Conservation (phyloP, 2,113 vertebrate genomes). For the Falco punctatus region DNA sequence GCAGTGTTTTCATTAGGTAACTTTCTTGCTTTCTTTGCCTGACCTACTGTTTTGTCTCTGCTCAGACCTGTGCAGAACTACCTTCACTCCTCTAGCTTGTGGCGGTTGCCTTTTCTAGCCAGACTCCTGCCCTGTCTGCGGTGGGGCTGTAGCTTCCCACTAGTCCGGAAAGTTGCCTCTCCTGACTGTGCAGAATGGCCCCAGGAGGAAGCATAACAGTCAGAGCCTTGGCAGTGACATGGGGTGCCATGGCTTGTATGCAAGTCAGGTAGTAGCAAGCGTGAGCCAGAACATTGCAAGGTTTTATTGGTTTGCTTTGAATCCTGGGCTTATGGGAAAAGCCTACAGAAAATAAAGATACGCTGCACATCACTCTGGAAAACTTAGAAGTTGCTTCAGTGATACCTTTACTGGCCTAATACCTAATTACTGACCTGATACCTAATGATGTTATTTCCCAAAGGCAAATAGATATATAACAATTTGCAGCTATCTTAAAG, state of each 20-base stretch:
- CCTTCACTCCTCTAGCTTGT: background rate
- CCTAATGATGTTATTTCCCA: background rate
- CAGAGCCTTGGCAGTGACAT: background rate
- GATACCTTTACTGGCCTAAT: background rate
- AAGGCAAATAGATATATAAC: background rate
- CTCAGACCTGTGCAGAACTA: background rate
- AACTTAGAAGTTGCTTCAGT: background rate
- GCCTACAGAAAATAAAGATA: background rate
- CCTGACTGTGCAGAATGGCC: background rate
- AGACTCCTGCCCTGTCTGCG: background rate
- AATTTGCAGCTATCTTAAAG: background rate
- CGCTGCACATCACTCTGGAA: fast-evolving
- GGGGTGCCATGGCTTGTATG: background rate
- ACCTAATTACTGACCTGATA: background rate
- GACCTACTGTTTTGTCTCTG: background rate
- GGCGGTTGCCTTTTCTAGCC: background rate
- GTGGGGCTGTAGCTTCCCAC: background rate
- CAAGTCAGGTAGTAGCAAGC: background rate
- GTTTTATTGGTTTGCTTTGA: background rate
- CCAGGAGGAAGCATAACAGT: fast-evolving
- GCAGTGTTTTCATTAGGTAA: background rate
- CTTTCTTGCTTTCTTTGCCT: background rate
- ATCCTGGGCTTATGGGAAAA: background rate
- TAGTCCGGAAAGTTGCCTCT: background rate
- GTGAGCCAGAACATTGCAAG: background rate